These are phyloP conservation scores for Bugulina stolonifera DNA, from an alignment of 2,888 invertebrate species.

Conservation along the genomic window DNA sequence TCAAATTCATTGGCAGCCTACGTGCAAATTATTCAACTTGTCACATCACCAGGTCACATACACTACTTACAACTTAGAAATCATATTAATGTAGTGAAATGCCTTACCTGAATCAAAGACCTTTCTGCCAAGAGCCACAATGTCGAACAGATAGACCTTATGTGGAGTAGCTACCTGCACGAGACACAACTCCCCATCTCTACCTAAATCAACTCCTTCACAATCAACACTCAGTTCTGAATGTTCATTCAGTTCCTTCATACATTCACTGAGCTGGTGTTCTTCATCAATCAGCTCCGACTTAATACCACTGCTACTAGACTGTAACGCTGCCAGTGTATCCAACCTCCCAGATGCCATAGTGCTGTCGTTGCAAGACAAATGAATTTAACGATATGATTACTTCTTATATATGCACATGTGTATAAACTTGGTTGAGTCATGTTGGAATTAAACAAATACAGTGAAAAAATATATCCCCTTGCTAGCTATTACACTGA, in stretches of 20 bases:
- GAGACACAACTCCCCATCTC: constrained; percentile 3
- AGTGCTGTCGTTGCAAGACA: no score
- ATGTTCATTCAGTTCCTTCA: neutral
- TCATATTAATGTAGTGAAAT: no score
- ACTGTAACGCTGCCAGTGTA: neutral
- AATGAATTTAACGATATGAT: no score
- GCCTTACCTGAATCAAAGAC: neutral
- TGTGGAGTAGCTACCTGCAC: neutral
- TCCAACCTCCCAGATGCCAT: neutral
- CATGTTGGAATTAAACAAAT: no score
- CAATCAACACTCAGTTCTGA: constrained; percentile 5
- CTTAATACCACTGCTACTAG: neutral
- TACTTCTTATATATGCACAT: no score
- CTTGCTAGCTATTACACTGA: no score
- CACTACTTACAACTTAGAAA: no score
- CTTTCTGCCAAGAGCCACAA: neutral
- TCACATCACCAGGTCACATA: no score
- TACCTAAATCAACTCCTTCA: constrained; percentile 10
- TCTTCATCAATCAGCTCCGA: neutral
- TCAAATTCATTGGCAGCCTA: no score
- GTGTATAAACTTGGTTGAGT: no score
- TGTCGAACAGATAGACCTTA: constrained; percentile 14
- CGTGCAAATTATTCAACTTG: no score
- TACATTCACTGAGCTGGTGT: neutral
- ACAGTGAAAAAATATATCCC: no score